Percentiles rank a stretch among this genome's conserved stretches.
Evolutionary conservation across 2,888 invertebrate species (phyloP).

Genomic region (Lithophane leautieri): DNA sequence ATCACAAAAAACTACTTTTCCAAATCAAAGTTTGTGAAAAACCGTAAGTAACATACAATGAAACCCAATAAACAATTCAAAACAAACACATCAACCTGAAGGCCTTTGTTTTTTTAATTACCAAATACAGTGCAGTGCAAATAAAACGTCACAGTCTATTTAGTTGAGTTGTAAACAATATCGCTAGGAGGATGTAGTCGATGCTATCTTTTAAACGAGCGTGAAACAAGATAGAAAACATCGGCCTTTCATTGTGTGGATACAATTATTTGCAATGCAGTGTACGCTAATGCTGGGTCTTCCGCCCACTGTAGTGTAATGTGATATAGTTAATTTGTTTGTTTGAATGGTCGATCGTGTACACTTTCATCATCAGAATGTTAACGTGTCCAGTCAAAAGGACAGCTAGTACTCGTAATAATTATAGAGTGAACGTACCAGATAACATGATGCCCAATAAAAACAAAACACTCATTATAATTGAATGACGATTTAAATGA

Average conservation of each 20-base stretch:
- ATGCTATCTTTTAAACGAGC: slow-evolving; percentile 70
- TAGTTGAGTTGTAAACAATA: slow-evolving; percentile 72
- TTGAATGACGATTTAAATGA: too few relatives aligned
- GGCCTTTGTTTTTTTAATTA: slow-evolving; percentile 60
- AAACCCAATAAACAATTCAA: slow-evolving; percentile 34
- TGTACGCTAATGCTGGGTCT: slow-evolving; percentile 59
- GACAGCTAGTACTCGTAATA: neutral
- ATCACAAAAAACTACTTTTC: neutral
- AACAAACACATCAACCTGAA: slow-evolving; percentile 46
- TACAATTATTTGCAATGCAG: slow-evolving; percentile 66
- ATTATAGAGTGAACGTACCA: slow-evolving; percentile 11
- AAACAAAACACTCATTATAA: neutral
- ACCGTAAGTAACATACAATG: neutral
- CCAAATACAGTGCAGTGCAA: slow-evolving; percentile 65
- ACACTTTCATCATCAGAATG: slow-evolving; percentile 40
- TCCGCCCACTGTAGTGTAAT: slow-evolving; percentile 62
- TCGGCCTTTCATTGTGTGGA: slow-evolving; percentile 73
- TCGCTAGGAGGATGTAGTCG: slow-evolving; percentile 68
- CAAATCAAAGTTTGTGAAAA: neutral
- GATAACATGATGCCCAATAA: neutral
- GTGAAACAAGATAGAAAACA: slow-evolving; percentile 74
- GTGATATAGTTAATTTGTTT: slow-evolving; percentile 58
- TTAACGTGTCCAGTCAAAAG: slow-evolving; percentile 23
- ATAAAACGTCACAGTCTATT: slow-evolving; percentile 74
- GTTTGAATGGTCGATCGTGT: slow-evolving; percentile 32